Percentiles rank a stretch among this genome's conserved stretches.
Conservation (phyloP, 1,140 invertebrate species). For the Cephus cinctus region DNA sequence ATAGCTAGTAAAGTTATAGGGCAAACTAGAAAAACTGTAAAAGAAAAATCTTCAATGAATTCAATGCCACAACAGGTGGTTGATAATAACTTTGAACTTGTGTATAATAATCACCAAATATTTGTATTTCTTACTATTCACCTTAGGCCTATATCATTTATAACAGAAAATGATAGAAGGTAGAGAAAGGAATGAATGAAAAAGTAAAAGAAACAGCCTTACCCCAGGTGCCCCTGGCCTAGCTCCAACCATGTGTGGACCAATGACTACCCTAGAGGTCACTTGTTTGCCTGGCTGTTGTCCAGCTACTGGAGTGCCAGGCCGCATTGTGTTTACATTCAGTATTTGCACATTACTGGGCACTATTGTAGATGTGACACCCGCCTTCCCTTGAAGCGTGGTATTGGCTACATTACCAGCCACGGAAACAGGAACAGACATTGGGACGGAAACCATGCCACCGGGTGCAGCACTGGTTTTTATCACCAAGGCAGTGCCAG, state of each 20-base stretch:
- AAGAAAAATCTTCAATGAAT: conserved; percentile 10
- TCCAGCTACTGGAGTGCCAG: conserved; percentile 65
- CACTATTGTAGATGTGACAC: conserved; percentile 60
- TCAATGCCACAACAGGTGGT: not conserved
- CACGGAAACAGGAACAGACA: conserved; percentile 64
- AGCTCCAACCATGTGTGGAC: conserved; percentile 76
- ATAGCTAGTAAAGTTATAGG: too few relatives aligned
- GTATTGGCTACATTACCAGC: conserved; percentile 46
- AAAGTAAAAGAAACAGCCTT: conserved; percentile 52
- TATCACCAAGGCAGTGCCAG: conserved; percentile 67
- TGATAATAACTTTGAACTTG: too few relatives aligned
- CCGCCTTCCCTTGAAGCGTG: conserved; percentile 60
- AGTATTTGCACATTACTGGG: conserved; percentile 82
- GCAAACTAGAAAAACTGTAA: conserved; percentile 7
- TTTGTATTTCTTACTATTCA: too few relatives aligned
- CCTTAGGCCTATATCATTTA: too few relatives aligned
- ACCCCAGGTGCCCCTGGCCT: conserved; percentile 77
- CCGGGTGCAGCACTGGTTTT: conserved; percentile 64
- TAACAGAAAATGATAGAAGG: too few relatives aligned
- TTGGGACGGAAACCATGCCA: conserved; percentile 67
- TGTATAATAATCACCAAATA: too few relatives aligned
- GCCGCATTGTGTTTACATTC: conserved; percentile 72
- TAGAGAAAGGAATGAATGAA: too few relatives aligned
- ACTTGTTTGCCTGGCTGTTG: conserved; percentile 73
- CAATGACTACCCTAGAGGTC: conserved; percentile 75